Base-by-base conservation (phyloP, 2,888 invertebrate genomes). In the Apodemia mormo region DNA sequence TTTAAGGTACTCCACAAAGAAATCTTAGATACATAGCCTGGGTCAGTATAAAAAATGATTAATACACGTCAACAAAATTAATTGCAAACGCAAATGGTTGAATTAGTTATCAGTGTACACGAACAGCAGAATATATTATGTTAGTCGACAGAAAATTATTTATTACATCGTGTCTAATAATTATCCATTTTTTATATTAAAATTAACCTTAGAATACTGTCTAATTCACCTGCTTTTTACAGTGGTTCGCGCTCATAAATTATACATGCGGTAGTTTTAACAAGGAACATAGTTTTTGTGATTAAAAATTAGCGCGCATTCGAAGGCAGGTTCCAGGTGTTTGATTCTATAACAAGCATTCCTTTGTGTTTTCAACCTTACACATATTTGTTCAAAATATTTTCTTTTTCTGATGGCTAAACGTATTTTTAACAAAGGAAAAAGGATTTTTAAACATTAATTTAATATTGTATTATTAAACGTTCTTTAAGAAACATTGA, bases 181-280 rank as follows among this genome's bases (percentile, higher is more conserved):
- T 64, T 64, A 37, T 64, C 22, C 37, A 30, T 22, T 22, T 22
- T 22, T 22, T 22, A 22, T 22, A 22, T 22, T 64, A 37, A 14
- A 64, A 64, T 33, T 14, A 33, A 64, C 6, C 7, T 64, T 33
- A 64, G 37, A 30, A 3, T 33, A 37, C 37, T 37, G 12, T 7
- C 64, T 64, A 64, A 64, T 64, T 64, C 64, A 61, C 61, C 61
- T 61, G 61, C 6, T 61, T 61, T 61, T 61, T 61, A 33, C 33
- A 7, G 4, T 7, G 58, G 7, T 33, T 14, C 30, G 33, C 2
- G 14, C 61, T 61, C 61, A 61, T 61, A 61, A 30, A 61, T 61
- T 33, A 58, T 61, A 61, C 61, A 61, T 61, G 14, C 61, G 6
- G 33, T 61, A 30, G 33, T 61, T 33, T 30, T 61, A 61, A 61